phyloP scores from a whole-genome alignment of 35 echinoderm and acorn worm genomes.

The Apostichopus californicus region DNA sequence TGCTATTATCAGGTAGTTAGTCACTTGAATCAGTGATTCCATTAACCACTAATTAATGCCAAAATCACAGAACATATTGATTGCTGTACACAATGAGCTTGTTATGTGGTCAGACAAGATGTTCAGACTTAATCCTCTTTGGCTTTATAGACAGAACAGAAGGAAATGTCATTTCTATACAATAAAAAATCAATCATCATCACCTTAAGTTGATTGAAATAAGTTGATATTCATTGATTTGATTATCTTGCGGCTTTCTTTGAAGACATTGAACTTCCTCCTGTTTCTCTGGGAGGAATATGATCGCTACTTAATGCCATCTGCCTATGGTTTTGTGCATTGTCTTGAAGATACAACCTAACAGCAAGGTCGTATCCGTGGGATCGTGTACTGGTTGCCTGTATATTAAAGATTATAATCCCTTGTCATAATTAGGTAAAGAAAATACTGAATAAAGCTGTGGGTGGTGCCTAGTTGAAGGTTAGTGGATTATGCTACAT shows the following conservation, averaged over 20 bases:
- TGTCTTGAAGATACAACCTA: background rate
- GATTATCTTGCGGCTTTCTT: background rate
- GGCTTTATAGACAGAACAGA: too few species aligned
- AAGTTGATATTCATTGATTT: background rate
- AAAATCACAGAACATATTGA: background rate
- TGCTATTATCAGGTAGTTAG: too few species aligned
- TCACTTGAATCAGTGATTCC: background rate
- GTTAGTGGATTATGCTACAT: background rate
- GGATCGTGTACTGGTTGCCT: background rate
- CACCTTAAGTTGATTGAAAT: background rate
- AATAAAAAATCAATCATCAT: background rate
- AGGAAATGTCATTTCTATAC: too few species aligned
- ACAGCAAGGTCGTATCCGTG: background rate
- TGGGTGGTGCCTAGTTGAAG: background rate
- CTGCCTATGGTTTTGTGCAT: background rate
- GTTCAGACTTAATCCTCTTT: too few species aligned
- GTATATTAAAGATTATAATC: too few species aligned
- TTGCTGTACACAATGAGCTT: background rate
- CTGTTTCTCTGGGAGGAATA: background rate
- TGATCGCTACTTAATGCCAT: background rate
- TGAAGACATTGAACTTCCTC: background rate
- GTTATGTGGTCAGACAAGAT: background rate
- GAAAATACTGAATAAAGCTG: background rate
- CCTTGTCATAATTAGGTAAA: background rate
- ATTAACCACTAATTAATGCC: background rate